phyloP scores from a whole-genome alignment of 92 coral and sea anemone species.

The Actinernus sp. region DNA sequence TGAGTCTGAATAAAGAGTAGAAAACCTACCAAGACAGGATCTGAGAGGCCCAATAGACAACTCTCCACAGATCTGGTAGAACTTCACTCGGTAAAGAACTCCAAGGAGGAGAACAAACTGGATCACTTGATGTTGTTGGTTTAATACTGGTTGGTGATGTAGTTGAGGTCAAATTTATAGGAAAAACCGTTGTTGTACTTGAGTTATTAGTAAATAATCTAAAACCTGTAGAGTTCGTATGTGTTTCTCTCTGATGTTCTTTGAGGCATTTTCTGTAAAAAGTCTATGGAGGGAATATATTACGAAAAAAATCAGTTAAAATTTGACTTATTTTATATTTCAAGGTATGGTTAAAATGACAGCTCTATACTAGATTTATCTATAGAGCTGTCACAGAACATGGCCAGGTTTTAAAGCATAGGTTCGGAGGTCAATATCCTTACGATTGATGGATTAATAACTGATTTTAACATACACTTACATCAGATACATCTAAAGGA shows the following conservation, averaged over 20 bases:
- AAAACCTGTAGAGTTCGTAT: slow-evolving; percentile 1
- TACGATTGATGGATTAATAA: background rate
- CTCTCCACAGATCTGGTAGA: slow-evolving; percentile 96
- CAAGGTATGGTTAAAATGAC: no score
- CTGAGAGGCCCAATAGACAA: slow-evolving; percentile 98
- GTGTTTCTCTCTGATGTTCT: background rate
- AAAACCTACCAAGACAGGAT: slow-evolving; percentile 89
- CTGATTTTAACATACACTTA: slow-evolving; percentile 47
- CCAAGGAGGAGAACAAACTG: slow-evolving; percentile 90
- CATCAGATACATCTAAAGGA: slow-evolving; percentile 98
- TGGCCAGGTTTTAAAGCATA: background rate
- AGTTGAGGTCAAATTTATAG: background rate
- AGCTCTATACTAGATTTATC: no score
- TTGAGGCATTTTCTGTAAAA: slow-evolving; percentile 84
- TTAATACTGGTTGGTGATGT: slow-evolving; percentile 70
- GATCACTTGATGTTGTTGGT: background rate
- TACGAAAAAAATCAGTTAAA: no score
- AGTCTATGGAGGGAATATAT: slow-evolving; percentile 66
- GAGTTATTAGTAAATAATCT: slow-evolving; percentile 1
- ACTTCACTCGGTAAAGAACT: slow-evolving; percentile 85
- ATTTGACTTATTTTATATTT: no score
- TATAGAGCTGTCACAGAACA: background rate
- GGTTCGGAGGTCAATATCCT: background rate
- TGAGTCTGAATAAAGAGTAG: background rate
- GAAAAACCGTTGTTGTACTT: slow-evolving; percentile 40